Percentiles rank a stretch among this genome's conserved stretches.
These are phyloP conservation scores for Drosophila testacea DNA, from an alignment of 2,888 invertebrate species.

Conservation along the genomic window DNA sequence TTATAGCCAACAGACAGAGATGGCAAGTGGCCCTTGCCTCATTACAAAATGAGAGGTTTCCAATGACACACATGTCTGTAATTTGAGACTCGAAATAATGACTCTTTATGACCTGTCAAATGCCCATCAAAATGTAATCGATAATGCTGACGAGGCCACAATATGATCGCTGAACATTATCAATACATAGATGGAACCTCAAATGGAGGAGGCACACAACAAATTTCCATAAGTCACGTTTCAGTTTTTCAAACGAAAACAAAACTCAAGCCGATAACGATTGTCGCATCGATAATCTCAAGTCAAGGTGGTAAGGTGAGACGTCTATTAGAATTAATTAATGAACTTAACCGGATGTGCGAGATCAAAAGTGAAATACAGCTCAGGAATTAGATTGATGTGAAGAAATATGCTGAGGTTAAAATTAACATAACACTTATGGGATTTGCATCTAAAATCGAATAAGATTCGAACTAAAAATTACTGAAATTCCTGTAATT, in stretches of 20 bases:
- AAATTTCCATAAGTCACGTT: constrained; percentile 49
- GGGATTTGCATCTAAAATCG: too few relatives aligned
- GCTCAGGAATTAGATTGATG: background rate
- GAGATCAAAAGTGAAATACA: background rate
- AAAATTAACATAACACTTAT: background rate
- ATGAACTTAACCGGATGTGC: constrained; percentile 7
- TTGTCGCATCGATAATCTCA: constrained; percentile 31
- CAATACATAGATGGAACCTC: constrained; percentile 19
- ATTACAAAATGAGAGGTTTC: constrained; percentile 16
- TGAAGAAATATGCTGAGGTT: background rate
- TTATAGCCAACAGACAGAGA: constrained; percentile 32
- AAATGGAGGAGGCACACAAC: constrained; percentile 8
- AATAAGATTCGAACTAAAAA: too few relatives aligned
- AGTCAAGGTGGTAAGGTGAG: constrained; percentile 29
- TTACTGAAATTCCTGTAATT: too few relatives aligned
- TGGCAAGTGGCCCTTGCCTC: constrained; percentile 19
- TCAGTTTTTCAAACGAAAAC: constrained; percentile 15
- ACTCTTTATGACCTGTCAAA: constrained; percentile 62
- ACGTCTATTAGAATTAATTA: constrained; percentile 20
- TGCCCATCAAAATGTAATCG: constrained; percentile 62
- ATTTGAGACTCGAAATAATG: constrained; percentile 21
- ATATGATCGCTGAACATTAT: constrained; percentile 35
- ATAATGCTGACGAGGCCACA: constrained; percentile 60
- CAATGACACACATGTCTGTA: constrained; percentile 26
- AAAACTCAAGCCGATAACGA: constrained; percentile 43